Evolutionary conservation across 2,797 vertebrate genomes (phyloP), one percentile per base, ranked within the genome.

Genomic region (Rhinoraja longicauda): DNA sequence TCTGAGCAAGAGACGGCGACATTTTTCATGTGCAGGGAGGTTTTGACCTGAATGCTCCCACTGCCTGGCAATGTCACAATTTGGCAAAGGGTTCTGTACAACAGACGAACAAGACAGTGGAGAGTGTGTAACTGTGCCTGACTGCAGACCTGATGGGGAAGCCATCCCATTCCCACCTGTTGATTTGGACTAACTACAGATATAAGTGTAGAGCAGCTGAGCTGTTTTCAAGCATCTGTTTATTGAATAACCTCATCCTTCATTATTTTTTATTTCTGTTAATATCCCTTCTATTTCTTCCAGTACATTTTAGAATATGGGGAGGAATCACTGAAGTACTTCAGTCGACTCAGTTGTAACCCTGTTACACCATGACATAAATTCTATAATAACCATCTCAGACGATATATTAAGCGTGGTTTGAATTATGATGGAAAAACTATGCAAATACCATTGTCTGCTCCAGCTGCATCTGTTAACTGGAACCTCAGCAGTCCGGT

Each of bases 381-480:
- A 79, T 79, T 45, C 78, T 36, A 39, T 79, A 73, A 73, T 73
- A 73, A 73, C 6, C 24, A 67, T 13, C 67, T 70, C 1, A 70
- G 7, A 26, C 21, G 6, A 73, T 73, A 73, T 70, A 70, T 15
- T 67, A 67, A 67, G 13, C 0, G 0, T 15, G 67, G 19, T 70
- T 70, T 70, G 70, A 73, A 73, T 57, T 88, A 21, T 36, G 36
- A 67, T 24, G 57, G 72, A 13, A 75, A 53, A 75, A 75, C 12
- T 36, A 72, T 92, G 86, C 45, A 93, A 92, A 93, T 95, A 95
- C 95, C 95, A 93, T 95, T 90, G 45, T 95, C 94, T 92, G 94
- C 94, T 77, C 93, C 59, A 64, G 75, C 88, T 76, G 93, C 88
- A 81, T 94, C 95, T 76, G 81, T 93, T 93, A 93, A 93, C 32